Base-by-base conservation (phyloP, 2,113 vertebrate genomes). In the Psophia crepitans region DNA sequence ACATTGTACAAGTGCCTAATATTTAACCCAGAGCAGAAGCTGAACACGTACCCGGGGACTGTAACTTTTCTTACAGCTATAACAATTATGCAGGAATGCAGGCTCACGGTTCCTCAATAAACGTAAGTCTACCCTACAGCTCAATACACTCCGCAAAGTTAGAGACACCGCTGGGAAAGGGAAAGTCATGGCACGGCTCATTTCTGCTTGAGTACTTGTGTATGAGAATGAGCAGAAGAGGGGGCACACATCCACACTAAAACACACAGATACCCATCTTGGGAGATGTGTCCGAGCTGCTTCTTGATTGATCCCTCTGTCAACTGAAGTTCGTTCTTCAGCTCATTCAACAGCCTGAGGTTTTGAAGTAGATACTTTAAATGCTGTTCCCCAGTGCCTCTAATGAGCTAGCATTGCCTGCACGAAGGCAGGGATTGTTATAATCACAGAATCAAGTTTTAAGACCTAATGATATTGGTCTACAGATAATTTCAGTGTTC, bases 291-390 rank as follows among this genome's bases (percentile, higher is more conserved):
- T 57, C 79, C 60, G 71, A 71, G 73, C 83, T 84, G 92, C 87
- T 89, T 69, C 84, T 84, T 79, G 69, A 89, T 75, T 89, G 86
- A 95, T 92, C 69, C 83, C 35, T 87, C 73, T 90, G 89, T 86
- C 89, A 92, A 51, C 75, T 39, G 28, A 82, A 89, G 89, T 92
- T 97, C 51, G 32, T 82, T 84, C 82, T 88, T 41, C 74, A 79
- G 89, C 69, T 91, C 86, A 82, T 56, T 89, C 78, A 84, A 5
- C 18, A 88, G 79, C 26, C 32, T 3, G 4, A 39, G 65, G 33
- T 97, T 89, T 58, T 90, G 64, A 94, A 96, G 95, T 17, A 54
- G 68, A 73, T 26, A 65, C 78, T 96, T 92, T 57, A 84, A 70
- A 85, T 96, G 93, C 90, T 53, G 56, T 48, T 97, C 91, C 75